These are phyloP conservation scores for Tenodera sinensis DNA, from an alignment of 2,888 invertebrate genomes.

Conservation along the genomic window DNA sequence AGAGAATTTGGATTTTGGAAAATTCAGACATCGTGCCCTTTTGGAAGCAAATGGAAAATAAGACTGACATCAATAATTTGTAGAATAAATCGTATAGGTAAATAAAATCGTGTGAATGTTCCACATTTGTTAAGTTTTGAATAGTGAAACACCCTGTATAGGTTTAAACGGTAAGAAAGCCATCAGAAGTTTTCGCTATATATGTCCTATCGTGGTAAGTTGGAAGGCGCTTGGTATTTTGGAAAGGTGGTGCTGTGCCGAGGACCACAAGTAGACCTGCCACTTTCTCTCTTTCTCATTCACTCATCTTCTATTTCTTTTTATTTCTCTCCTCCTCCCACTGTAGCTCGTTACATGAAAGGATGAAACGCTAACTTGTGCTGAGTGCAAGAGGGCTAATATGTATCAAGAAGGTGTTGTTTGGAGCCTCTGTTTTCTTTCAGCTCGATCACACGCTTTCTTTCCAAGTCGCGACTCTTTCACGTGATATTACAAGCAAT, in stretches of 20 bases:
- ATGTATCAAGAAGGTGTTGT: neutral
- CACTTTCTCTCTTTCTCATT: neutral
- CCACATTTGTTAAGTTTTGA: too few relatives aligned
- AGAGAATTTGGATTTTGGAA: too few relatives aligned
- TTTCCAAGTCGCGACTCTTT: neutral
- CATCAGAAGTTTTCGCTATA: too few relatives aligned
- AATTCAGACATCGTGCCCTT: too few relatives aligned
- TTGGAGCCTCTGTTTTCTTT: neutral
- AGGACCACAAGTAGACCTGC: neutral
- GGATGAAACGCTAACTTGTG: neutral
- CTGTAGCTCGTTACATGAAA: neutral
- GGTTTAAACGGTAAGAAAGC: too few relatives aligned
- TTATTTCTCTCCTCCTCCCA: neutral
- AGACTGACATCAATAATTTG: too few relatives aligned
- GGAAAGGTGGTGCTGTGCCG: neutral
- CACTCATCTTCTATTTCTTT: neutral
- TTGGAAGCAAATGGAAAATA: too few relatives aligned
- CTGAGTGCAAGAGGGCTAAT: neutral
- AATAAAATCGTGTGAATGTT: too few relatives aligned
- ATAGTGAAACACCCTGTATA: too few relatives aligned
- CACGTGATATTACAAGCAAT: neutral
- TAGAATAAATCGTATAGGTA: too few relatives aligned
- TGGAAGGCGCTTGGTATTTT: neutral
- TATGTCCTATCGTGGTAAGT: neutral
- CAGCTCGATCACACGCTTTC: neutral